phyloP scores from a whole-genome alignment of 2,888 invertebrate genomes.

The Myopa testacea region DNA sequence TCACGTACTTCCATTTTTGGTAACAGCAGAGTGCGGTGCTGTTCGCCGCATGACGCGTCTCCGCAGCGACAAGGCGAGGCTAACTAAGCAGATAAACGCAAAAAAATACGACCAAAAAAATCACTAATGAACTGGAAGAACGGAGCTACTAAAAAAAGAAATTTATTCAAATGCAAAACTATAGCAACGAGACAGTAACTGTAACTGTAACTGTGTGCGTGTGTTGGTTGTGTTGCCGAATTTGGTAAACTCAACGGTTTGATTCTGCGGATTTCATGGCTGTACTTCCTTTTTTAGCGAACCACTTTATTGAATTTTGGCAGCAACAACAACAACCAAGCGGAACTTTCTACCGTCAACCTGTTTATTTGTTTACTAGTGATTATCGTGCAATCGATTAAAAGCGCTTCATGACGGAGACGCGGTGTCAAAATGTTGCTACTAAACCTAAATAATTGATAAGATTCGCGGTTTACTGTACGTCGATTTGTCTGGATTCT shows the following conservation, averaged over 20 bases:
- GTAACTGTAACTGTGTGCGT: neutral
- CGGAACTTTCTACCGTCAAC: neutral
- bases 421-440: neutral
- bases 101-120: neutral
- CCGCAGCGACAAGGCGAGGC: no score
- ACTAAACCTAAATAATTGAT: no score
- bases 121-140: neutral
- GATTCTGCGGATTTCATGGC: constrained; percentile 11
- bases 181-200: neutral
- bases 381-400: neutral
- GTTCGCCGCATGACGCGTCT: neutral
- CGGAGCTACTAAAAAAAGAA: neutral
- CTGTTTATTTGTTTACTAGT: neutral
- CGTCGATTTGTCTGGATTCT: no score
- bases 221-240: neutral
- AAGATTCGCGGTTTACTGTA: no score
- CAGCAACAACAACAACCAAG: neutral
- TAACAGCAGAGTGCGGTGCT: neutral
- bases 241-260: constrained; percentile 6
- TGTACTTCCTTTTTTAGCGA: constrained; percentile 14
- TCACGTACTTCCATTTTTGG: constrained; percentile 20
- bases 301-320: constrained; percentile 4
- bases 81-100: no score
- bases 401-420: neutral
- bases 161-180: constrained; percentile 18